Evolutionary conservation across 2,797 vertebrate species (phyloP).

Genomic region (Phalloptychus januarius): DNA sequence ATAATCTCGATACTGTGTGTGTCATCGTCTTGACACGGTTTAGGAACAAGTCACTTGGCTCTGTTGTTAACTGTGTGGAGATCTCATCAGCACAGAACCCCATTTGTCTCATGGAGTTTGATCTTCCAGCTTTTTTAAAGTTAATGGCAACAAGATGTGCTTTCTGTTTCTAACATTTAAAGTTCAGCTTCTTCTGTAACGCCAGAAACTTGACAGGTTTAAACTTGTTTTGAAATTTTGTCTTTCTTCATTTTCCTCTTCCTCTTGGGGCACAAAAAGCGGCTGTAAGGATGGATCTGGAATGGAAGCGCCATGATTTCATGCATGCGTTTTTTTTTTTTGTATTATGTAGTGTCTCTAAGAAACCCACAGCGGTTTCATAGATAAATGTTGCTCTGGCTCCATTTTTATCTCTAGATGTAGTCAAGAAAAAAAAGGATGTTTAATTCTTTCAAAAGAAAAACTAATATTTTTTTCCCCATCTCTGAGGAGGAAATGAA

Average conservation of each 20-base stretch:
- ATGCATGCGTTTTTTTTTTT: not conserved
- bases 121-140: conserved; percentile 42
- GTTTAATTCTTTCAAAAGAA: not conserved
- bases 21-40: not conserved
- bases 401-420: not conserved
- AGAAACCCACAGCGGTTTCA: not conserved
- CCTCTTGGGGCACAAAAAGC: conserved; percentile 15
- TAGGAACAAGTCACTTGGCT: conserved; percentile 15
- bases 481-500: not conserved
- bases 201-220: conserved; percentile 74
- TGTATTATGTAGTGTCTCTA: not conserved
- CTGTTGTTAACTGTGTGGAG: conserved; percentile 71
- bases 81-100: conserved; percentile 56
- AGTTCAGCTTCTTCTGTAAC: conserved; percentile 70
- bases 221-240: conserved; percentile 71
- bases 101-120: conserved; percentile 56
- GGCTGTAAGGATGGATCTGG: not conserved
- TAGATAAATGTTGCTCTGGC: not conserved
- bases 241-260: conserved; percentile 38
- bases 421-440: not conserved
- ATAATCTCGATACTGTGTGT: not conserved
- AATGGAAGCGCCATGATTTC: not conserved
- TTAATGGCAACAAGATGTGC: conserved; percentile 75
- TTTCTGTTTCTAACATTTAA: conserved; percentile 81
- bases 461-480: not conserved